Conservation (phyloP, 2,888 invertebrate genomes). For the Napeogenes sylphis region DNA sequence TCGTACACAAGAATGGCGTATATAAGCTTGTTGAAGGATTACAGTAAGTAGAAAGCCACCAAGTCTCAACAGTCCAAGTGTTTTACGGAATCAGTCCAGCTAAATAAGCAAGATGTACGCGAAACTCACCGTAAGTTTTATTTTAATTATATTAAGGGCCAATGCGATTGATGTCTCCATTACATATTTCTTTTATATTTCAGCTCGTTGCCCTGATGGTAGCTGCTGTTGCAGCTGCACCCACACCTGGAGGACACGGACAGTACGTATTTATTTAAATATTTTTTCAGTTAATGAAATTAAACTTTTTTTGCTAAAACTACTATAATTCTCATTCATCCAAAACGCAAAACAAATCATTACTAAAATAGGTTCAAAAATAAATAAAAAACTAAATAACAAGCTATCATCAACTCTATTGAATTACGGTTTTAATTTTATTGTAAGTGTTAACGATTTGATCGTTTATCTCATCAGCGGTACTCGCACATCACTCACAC, state of each 20-base stretch:
- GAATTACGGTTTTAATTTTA: no score
- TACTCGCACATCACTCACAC: no score
- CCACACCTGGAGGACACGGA: conserved; percentile 63
- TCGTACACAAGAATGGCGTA: conserved; percentile 54
- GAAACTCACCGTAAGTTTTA: conserved; percentile 69
- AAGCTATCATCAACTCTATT: no score
- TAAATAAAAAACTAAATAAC: no score
- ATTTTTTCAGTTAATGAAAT: neutral
- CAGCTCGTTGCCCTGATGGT: conserved; percentile 62
- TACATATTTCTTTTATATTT: conserved; percentile 23
- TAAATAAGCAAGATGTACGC: conserved; percentile 69
- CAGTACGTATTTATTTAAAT: conserved; percentile 51
- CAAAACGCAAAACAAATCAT: no score
- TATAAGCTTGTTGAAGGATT: conserved; percentile 61
- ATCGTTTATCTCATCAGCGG: no score
- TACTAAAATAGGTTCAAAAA: no score
- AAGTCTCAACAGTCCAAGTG: conserved; percentile 56
- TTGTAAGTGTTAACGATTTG: no score
- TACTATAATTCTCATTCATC: no score
- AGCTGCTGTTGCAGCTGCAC: conserved; percentile 55
- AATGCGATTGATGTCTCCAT: neutral
- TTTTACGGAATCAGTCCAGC: conserved; percentile 68
- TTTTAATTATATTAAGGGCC: neutral
- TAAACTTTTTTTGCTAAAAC: no score
- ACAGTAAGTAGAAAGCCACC: conserved; percentile 61